phyloP scores from a whole-genome alignment of 2,113 vertebrate species.

The Geothlypis trichas region DNA sequence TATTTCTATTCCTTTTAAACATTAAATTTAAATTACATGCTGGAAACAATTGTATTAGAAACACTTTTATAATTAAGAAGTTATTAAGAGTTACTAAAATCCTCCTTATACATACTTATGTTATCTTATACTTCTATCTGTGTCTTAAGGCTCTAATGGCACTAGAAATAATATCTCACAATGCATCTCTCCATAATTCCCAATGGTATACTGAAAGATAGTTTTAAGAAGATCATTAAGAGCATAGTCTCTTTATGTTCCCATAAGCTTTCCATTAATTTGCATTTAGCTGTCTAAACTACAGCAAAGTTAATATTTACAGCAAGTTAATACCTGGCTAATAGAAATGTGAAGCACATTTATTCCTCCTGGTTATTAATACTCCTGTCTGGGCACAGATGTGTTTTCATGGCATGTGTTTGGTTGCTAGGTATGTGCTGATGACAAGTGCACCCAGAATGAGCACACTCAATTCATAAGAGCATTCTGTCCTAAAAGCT shows the following conservation, averaged over 20 bases:
- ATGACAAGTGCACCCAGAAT: not conserved
- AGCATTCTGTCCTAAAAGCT: not conserved
- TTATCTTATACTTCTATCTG: not conserved
- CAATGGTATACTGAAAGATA: conserved; percentile 43
- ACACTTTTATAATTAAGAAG: conserved; percentile 36
- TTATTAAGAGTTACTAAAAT: conserved; percentile 39
- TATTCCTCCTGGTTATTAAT: conserved; percentile 19
- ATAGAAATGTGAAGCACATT: conserved; percentile 29
- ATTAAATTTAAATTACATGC: conserved; percentile 37
- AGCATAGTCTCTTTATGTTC: conserved; percentile 27
- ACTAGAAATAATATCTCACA: conserved; percentile 19
- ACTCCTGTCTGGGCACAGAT: not conserved
- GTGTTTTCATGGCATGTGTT: not conserved
- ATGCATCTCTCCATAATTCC: conserved; percentile 14
- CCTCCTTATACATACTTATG: conserved; percentile 5
- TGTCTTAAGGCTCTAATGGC: conserved; percentile 12
- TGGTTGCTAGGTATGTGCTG: not conserved
- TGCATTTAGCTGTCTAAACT: conserved; percentile 57
- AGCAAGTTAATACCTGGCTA: conserved; percentile 56
- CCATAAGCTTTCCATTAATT: conserved; percentile 57
- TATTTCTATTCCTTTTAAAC: conserved; percentile 1
- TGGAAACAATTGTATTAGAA: conserved; percentile 40
- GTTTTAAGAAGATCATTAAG: conserved; percentile 61
- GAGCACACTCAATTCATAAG: not conserved
- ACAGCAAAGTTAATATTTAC: conserved; percentile 69